A percentile compares a stretch with the other conserved stretches of the same genome.
Evolutionary conservation across 2,888 invertebrate species (phyloP).

Genomic region (Parnassius mnemosyne): DNA sequence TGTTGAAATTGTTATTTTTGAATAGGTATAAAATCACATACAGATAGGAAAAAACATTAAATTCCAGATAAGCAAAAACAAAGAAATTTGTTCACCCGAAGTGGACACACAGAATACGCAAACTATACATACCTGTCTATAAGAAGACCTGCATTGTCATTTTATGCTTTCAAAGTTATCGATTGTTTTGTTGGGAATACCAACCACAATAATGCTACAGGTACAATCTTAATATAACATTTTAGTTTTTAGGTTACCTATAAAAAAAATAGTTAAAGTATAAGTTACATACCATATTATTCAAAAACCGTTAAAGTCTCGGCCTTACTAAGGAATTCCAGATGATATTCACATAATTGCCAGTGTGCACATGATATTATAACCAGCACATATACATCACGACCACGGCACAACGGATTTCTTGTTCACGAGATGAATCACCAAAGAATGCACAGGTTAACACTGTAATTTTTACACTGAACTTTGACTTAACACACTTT

Average conservation of each 20-base stretch:
- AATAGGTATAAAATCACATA: too few species aligned
- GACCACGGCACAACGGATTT: conserved; percentile 61
- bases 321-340: conserved; percentile 20
- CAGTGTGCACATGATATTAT: conserved; percentile 55
- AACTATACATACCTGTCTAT: conserved; percentile 10
- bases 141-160: conserved; percentile 19
- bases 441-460: conserved; percentile 67
- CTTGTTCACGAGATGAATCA: conserved; percentile 76
- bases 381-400: conserved; percentile 42
- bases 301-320: conserved; percentile 12
- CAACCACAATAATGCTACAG: not conserved
- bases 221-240: too few species aligned
- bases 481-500: conserved; percentile 48
- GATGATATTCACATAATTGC: conserved; percentile 25
- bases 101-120: conserved; percentile 1
- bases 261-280: not conserved
- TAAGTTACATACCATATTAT: conserved; percentile 19
- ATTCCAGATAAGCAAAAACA: too few species aligned
- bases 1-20: too few species aligned
- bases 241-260: not conserved
- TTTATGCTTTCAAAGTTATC: conserved; percentile 21
- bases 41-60: too few species aligned
- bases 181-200: conserved; percentile 23
- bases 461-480: conserved; percentile 51
- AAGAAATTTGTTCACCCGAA: conserved; percentile 14